Percentiles rank a stretch among this genome's conserved stretches.
These are phyloP conservation scores for Scaptomyza reducta DNA, from an alignment of 2,888 invertebrate genomes.

Conservation along the genomic window DNA sequence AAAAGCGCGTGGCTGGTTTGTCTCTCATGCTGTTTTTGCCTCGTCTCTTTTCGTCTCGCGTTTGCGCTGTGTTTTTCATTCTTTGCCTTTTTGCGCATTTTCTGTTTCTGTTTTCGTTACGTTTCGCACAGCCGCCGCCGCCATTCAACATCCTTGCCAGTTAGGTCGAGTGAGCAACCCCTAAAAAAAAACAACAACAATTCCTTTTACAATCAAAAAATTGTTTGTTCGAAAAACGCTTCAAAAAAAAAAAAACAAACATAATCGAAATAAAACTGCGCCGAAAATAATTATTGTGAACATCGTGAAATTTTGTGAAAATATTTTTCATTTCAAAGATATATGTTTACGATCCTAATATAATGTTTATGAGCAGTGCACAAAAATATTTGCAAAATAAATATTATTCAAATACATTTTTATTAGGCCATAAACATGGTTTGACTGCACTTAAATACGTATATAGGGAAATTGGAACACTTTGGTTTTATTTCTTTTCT, in stretches of 20 bases:
- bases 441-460: not conserved
- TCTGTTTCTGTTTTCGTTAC: conserved; percentile 70
- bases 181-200: conserved; percentile 54
- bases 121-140: conserved; percentile 37
- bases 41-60: conserved; percentile 68
- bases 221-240: not conserved
- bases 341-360: conserved; percentile 4
- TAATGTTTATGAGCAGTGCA: conserved; percentile 18
- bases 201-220: conserved; percentile 36
- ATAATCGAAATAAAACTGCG: conserved; percentile 36
- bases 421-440: not conserved
- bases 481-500: not conserved
- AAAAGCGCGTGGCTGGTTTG: conserved; percentile 49
- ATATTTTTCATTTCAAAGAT: conserved; percentile 18
- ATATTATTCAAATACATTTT: conserved; percentile 2
- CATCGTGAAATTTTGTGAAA: conserved; percentile 20
- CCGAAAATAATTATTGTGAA: conserved; percentile 18
- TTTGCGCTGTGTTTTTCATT: conserved; percentile 72
- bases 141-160: conserved; percentile 55
- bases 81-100: conserved; percentile 72
- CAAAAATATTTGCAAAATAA: conserved; percentile 1
- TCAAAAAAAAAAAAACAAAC: conserved; percentile 1
- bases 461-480: not conserved
- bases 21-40: conserved; percentile 37
- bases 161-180: conserved; percentile 53